Base-by-base conservation (phyloP, 2,888 invertebrate genomes). In the Anarsia innoxiella region DNA sequence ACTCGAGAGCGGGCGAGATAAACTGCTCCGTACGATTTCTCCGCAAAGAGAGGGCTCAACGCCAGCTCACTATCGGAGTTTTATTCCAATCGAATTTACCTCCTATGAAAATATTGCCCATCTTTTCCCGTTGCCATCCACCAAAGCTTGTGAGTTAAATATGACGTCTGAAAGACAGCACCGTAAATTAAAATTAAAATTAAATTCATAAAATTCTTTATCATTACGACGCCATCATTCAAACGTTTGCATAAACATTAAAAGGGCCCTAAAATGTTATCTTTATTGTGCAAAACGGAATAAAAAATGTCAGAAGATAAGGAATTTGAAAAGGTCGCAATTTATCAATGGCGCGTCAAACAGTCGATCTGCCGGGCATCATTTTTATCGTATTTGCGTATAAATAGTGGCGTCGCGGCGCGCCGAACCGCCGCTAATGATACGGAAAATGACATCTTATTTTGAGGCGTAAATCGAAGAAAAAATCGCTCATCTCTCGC, bases 401-500 rank as follows among this genome's bases (percentile, higher is more conserved):
- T 83, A 83, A 83, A 84, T 84, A 84, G 84, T 84, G 83, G 66
- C 73, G 61, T 68, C 72, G 73, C 65, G 70, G 60, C 70, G 75
- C 71, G 70, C 71, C 73, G 66, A 69, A 66, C 70, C 76, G 76
- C 62, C 75, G 85, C 83, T 86, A 86, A 86, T 86, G 86, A 85
- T 72, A 80, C 83, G 85, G 86, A 86, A 86, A 86, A 86, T 85
- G 84, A 84, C 84, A 80, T 84, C 86, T 84, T 85, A 85, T 86
- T 85, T 77, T 78, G 79, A 76, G 67, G 78, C 76, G 75, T 71
- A 79, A 82, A 82, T 82, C 83, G 82, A 82, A 82, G 82, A 84
- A 84, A 84, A 83, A 83, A 79, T 77, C 80, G 78, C 79, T 79
- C 84, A 77, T 82, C 82, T 76, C 73, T 67, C 78, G 68, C 73